Evolutionary conservation across 2,113 vertebrate species (phyloP), one percentile per base, ranked within the genome.

Genomic region (Micronisus gabar): DNA sequence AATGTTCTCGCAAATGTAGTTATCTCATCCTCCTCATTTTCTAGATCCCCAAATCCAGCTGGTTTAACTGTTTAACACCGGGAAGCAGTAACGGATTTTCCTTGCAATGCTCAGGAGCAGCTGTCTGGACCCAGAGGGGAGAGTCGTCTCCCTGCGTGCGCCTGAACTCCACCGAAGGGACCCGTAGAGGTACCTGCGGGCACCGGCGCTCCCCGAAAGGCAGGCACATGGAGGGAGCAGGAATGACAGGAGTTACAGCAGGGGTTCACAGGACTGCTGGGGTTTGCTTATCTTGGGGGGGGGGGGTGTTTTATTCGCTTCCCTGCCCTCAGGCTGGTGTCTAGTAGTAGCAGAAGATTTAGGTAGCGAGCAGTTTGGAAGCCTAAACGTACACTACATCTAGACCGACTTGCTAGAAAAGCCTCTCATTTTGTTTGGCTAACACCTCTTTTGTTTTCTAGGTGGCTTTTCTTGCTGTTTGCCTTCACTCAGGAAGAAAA

Each of bases 1-100:
- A 97, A 97, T 95, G 95, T 95, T 97, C 95, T 96, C 1, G 4
- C 63, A 94, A 96, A 94, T 90, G 84, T 34, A 93, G 87, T 96
- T 95, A 86, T 93, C 82, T 93, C 87, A 95, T 96, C 91, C 75
- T 88, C 61, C 70, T 90, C 29, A 65, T 95, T 96, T 95, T 86
- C 88, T 95, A 83, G 74, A 65, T 88, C 72, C 75, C 61, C 70
- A 85, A 62, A 93, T 91, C 88, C 88, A 93, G 55, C 62, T 81
- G 40, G 15, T 95, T 96, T 97, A 96, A 96, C 92, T 68, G 26
- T 97, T 96, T 96, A 90, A 68, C 82, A 93, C 58, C 27, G 4
- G 66, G 45, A 93, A 81, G 43, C 48, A n/a, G 50, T 41, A 68
- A 73, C 38, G 38, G 43, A 52, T 95, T 88, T 88, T 56, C 20